Conservation (phyloP, 2,888 invertebrate genomes). For the Laspeyria flexula region DNA sequence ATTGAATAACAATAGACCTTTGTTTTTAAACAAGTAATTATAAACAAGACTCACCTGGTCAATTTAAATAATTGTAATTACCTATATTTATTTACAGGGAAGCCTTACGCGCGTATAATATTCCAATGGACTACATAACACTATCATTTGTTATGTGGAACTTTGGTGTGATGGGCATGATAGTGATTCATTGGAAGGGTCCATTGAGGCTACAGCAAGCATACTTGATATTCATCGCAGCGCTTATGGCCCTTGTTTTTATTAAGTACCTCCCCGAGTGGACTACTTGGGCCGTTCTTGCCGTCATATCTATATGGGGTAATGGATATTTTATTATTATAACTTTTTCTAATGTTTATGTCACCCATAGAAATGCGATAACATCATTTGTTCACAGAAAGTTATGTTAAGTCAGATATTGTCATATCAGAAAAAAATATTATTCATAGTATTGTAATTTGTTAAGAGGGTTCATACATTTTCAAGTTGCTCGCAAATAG, state of each 20-base stretch:
- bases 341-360: background rate
- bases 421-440: too few species aligned
- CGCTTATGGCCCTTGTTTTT: conserved; percentile 99
- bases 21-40: too few species aligned
- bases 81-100: conserved; percentile 86
- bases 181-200: conserved; percentile 99
- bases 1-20: too few species aligned
- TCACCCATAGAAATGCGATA: too few species aligned
- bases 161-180: conserved; percentile 98
- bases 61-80: too few species aligned
- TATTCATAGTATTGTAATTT: too few species aligned
- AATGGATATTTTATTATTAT: conserved; percentile 17
- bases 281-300: conserved; percentile 99
- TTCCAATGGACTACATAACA: conserved; percentile 98
- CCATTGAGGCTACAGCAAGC: conserved; percentile 97
- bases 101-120: conserved; percentile 96
- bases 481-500: too few species aligned
- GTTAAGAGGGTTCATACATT: too few species aligned
- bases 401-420: too few species aligned
- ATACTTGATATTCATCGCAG: conserved; percentile 98
- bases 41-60: too few species aligned
- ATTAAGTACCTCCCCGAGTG: conserved; percentile 99
- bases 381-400: too few species aligned
- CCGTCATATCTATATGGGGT: conserved; percentile 99
- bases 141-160: conserved; percentile 97